These are phyloP conservation scores for Anoplius nigerrimus DNA, from an alignment of 2,888 invertebrate genomes.

Conservation along the genomic window DNA sequence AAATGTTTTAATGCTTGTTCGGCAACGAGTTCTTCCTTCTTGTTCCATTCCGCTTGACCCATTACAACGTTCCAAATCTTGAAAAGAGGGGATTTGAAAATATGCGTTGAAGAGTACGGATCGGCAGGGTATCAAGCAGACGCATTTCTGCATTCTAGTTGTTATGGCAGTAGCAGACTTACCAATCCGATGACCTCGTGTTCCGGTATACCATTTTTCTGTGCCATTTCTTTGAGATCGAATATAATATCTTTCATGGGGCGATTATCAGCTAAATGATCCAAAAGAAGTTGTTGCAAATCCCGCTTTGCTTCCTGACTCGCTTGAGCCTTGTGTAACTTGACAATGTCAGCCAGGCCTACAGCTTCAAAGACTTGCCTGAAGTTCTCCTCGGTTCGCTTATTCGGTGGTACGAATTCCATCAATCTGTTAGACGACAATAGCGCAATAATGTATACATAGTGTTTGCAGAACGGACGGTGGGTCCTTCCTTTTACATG, in stretches of 20 bases:
- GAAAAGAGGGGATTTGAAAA: constrained; percentile 24
- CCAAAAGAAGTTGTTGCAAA: constrained; percentile 84
- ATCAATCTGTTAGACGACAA: constrained; percentile 87
- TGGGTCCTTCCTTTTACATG: too few relatives aligned
- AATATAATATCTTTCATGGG: constrained; percentile 89
- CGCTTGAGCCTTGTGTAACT: constrained; percentile 88
- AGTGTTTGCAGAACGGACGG: too few relatives aligned
- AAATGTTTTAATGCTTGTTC: constrained; percentile 95
- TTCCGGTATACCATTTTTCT: constrained; percentile 89
- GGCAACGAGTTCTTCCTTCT: constrained; percentile 96
- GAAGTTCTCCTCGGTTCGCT: constrained; percentile 93
- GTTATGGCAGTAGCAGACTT: constrained; percentile 66
- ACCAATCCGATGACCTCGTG: constrained; percentile 93
- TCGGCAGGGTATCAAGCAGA: constrained; percentile 1
- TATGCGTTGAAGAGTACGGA: neutral
- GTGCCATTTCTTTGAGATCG: constrained; percentile 91
- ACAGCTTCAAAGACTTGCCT: constrained; percentile 87
- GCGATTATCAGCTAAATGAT: constrained; percentile 91
- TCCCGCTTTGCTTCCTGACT: constrained; percentile 90
- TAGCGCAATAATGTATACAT: neutral
- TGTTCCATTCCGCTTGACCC: constrained; percentile 98
- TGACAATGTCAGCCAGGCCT: constrained; percentile 87
- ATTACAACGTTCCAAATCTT: constrained; percentile 96
- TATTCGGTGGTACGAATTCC: constrained; percentile 96
- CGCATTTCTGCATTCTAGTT: neutral